Base-by-base conservation (phyloP, 2,113 vertebrate genomes). In the rabbit (Oryctolagus cuniculus) region DNA sequence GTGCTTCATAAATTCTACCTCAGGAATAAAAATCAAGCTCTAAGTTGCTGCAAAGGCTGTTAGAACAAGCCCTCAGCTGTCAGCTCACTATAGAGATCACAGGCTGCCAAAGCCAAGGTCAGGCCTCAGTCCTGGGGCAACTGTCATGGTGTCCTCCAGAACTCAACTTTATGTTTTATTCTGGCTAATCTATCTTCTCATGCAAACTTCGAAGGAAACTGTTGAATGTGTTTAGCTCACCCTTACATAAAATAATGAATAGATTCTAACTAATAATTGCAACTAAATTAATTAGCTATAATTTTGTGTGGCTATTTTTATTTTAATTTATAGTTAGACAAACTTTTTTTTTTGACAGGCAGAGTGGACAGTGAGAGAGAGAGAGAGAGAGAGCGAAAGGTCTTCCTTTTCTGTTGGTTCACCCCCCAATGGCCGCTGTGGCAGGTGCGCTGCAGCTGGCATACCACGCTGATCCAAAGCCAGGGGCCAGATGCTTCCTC, bases 81-180 rank as follows among this genome's bases (percentile, higher is more conserved):
- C 5, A 55, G 12, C 70, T 80, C 8, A 12, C 5, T 13, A 36
- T 6, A 10, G 44, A 9, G 2, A 44, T n/a, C 8, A 9, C 9
- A 69, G 9, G 19, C 38, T 63, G 29, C 63, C 6, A 22, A 61
- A 49, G 13, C 5, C n/a, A 81, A 63, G 4, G 61, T 55, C 61
- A 49, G 1, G 15, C 21, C 11, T 53, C 10, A 38, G 17, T 15
- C 38, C 24, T 36, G 25, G 29, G 16, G 5, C 21, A 63, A 22
- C 9, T 4, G 1, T 51, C 34, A 24, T 34, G 61, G 15, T 77
- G 25, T 80, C 78, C 67, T 77, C 36, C 29, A 82, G 31, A 51
- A 73, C 66, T 84, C 51, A 77, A 27, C 21, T 94, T 89, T n/a
- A 17, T 81, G 34, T 75, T 75, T 61, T 38, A 84, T 77, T 66